A percentile compares a stretch with the other conserved stretches of the same genome.
Conservation (phyloP, 2,888 invertebrate genomes). For the Acrocyrtus sp. region DNA sequence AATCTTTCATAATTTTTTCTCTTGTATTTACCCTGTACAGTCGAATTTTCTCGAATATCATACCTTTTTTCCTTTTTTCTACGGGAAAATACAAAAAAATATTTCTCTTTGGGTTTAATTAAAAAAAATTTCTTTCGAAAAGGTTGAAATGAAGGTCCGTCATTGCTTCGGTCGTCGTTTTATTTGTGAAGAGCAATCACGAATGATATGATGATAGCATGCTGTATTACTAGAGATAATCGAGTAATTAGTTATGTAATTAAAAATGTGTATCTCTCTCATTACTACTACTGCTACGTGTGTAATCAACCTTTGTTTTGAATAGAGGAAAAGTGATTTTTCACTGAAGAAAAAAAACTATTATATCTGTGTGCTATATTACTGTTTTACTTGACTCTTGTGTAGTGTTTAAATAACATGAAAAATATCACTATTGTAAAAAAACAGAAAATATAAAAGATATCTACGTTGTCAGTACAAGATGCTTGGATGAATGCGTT, state of each 20-base stretch:
- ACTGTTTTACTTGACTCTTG: slow-evolving; percentile 51
- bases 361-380: slow-evolving; percentile 51
- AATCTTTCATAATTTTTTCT: background rate
- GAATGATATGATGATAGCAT: slow-evolving; percentile 39
- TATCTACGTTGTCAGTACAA: slow-evolving; percentile 48
- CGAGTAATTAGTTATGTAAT: background rate
- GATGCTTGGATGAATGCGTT: slow-evolving; percentile 16
- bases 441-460: slow-evolving; percentile 45
- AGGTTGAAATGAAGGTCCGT: slow-evolving; percentile 28
- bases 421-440: slow-evolving; percentile 34
- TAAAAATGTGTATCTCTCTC: slow-evolving; percentile 19
- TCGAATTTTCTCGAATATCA: background rate
- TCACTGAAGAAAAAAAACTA: slow-evolving; percentile 30
- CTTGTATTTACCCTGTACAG: slow-evolving; percentile 52
- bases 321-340: slow-evolving; percentile 41
- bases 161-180: slow-evolving; percentile 41
- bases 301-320: slow-evolving; percentile 8
- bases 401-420: slow-evolving; percentile 42
- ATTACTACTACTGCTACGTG: background rate
- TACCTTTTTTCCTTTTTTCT: slow-evolving; percentile 22
- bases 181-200: slow-evolving; percentile 42
- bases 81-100: slow-evolving; percentile 16
- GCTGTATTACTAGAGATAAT: slow-evolving; percentile 38
- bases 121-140: background rate
- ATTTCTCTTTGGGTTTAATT: slow-evolving; percentile 12